phyloP scores from a whole-genome alignment of 1,140 invertebrate species.

The Atta texana region DNA sequence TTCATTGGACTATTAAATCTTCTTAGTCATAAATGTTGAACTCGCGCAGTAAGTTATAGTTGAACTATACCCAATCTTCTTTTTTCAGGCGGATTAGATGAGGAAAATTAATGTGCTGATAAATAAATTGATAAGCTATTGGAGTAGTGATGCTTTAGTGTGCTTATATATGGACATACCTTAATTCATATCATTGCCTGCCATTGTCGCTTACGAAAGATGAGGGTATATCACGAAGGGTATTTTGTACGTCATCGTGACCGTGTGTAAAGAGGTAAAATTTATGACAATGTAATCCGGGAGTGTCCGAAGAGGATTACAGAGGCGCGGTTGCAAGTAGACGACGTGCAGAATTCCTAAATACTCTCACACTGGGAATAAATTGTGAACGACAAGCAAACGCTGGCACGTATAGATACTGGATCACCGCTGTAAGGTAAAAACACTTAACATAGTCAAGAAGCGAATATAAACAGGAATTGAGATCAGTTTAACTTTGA shows the following conservation, averaged over 20 bases:
- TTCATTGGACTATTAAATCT: too few species aligned
- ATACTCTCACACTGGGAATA: conserved; percentile 44
- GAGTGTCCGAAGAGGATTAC: conserved; percentile 51
- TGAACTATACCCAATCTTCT: too few species aligned
- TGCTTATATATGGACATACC: not conserved
- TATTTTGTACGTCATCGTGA: conserved; percentile 29
- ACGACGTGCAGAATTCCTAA: conserved; percentile 50
- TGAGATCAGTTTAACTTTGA: conserved; percentile 2
- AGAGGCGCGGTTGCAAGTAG: conserved; percentile 29
- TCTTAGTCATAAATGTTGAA: too few species aligned
- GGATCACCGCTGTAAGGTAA: conserved; percentile 7
- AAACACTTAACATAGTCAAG: conserved; percentile 22
- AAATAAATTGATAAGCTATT: conserved; percentile 54
- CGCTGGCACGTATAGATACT: conserved; percentile 25
- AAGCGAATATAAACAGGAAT: conserved; percentile 4
- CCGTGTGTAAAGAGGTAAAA: conserved; percentile 33
- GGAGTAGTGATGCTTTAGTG: not conserved
- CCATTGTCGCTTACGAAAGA: not conserved
- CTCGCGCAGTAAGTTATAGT: too few species aligned
- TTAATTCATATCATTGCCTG: not conserved
- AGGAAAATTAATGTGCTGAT: not conserved
- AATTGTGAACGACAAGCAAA: conserved; percentile 41
- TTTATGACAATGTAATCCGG: conserved; percentile 57
- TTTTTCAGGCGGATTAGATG: not conserved
- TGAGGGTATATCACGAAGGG: not conserved